A percentile compares a stretch with the other conserved stretches of the same genome.
These are phyloP conservation scores for Scomberomorus guttatus DNA, from an alignment of 2,797 vertebrate species.

Conservation along the genomic window DNA sequence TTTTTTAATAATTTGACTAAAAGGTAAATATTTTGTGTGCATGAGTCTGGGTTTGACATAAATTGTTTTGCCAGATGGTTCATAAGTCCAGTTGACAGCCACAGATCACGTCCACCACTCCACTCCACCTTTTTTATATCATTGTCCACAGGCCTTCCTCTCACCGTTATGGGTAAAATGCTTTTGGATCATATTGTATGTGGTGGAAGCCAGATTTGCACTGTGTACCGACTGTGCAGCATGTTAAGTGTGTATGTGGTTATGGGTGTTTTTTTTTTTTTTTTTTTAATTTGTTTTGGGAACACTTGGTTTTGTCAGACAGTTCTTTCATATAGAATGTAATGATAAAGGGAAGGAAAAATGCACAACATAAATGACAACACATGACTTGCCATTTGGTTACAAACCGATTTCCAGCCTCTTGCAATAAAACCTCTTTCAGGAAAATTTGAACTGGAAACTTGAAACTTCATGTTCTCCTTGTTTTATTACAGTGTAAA, in stretches of 20 bases:
- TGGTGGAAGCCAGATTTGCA: constrained; percentile 7
- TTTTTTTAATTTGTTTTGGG: not conserved
- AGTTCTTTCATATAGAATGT: constrained; percentile 22
- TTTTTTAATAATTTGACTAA: not conserved
- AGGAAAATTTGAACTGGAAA: constrained; percentile 11
- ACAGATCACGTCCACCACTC: not conserved
- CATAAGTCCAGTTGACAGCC: not conserved
- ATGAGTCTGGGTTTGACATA: not conserved
- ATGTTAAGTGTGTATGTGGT: constrained; percentile 14
- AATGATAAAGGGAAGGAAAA: constrained; percentile 57
- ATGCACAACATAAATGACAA: constrained; percentile 14
- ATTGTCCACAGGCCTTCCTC: not conserved
- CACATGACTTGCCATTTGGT: constrained; percentile 7
- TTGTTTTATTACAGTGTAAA: not conserved
- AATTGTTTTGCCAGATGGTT: not conserved
- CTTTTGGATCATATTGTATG: not conserved
- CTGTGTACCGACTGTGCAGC: constrained; percentile 11
- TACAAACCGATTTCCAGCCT: constrained; percentile 18
- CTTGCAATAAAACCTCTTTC: not conserved
- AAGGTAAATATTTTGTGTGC: not conserved
- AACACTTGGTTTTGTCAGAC: not conserved
- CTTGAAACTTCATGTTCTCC: not conserved
- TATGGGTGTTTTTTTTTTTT: constrained; percentile 2
- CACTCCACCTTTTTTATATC: constrained; percentile 5
- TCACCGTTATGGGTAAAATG: not conserved